Conservation (phyloP, 2,888 invertebrate genomes). For the Lordiphosa andalusiaca region DNA sequence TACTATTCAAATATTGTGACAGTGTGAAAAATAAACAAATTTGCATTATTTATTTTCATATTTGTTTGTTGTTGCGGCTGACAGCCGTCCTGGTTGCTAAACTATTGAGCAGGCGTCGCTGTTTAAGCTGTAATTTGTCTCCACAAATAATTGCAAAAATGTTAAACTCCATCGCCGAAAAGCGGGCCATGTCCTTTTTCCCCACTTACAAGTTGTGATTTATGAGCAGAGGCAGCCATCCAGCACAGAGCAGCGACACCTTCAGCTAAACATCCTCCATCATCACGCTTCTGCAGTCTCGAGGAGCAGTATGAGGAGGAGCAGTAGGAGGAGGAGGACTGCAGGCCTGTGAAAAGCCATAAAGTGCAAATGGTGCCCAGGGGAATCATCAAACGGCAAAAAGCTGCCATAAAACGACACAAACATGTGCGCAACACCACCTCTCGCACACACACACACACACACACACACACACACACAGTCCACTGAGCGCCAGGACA, state of each 20-base stretch:
- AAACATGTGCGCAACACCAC: slow-evolving; percentile 46
- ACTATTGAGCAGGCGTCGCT: no score
- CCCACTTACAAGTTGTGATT: slow-evolving; percentile 44
- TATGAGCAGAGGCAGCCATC: slow-evolving; percentile 42
- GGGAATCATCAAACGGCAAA: slow-evolving; percentile 71
- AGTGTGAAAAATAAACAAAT: slow-evolving; percentile 55
- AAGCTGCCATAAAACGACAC: slow-evolving; percentile 62
- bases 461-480: neutral
- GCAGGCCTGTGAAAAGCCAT: slow-evolving; percentile 59
- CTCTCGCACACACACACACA: slow-evolving; percentile 7
- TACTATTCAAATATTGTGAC: slow-evolving; percentile 61
- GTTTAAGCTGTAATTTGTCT: no score
- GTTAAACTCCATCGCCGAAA: neutral
- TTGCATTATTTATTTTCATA: slow-evolving; percentile 47
- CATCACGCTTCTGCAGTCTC: slow-evolving; percentile 22
- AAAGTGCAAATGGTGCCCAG: slow-evolving; percentile 73
- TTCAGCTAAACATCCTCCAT: slow-evolving; percentile 15
- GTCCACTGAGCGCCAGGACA: neutral
- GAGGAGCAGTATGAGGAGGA: neutral
- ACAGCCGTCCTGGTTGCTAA: slow-evolving; percentile 3
- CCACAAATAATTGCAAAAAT: no score
- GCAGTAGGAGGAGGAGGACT: neutral
- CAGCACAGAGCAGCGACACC: slow-evolving; percentile 9
- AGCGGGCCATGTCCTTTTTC: neutral
- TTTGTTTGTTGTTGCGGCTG: slow-evolving; percentile 28